Evolutionary conservation across 2,797 vertebrate species (phyloP).

Genomic region (Gallinago nigripennis): DNA sequence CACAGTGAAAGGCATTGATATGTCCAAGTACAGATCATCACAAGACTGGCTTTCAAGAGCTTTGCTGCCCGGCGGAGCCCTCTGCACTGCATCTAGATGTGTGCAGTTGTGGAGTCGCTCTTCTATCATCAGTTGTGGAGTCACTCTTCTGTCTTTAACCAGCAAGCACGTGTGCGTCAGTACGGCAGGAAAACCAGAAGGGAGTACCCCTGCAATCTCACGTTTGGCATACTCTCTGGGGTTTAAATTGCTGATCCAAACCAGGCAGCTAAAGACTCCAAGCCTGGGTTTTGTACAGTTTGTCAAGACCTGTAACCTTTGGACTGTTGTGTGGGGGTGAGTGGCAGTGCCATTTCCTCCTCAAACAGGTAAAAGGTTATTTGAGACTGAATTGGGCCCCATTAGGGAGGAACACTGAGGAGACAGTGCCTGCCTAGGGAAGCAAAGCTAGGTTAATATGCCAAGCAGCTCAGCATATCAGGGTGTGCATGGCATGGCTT

Average conservation of each 20-base stretch:
- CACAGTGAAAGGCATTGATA: neutral
- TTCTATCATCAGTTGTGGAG: neutral
- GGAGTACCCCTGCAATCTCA: neutral
- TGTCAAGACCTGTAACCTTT: neutral
- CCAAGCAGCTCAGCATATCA: neutral
- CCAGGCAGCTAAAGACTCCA: neutral
- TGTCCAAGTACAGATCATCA: neutral
- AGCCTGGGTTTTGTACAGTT: neutral
- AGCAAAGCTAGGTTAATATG: neutral
- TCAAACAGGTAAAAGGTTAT: neutral
- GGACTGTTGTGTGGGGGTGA: neutral
- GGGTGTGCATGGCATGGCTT: neutral
- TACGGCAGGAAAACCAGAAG: neutral
- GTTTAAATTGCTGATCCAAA: neutral
- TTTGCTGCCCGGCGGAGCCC: neutral
- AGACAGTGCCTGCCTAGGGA: neutral
- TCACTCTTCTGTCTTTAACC: neutral
- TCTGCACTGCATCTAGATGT: neutral
- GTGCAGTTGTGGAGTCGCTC: neutral
- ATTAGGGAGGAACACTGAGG: neutral
- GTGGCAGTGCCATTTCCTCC: neutral
- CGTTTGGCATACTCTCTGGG: neutral
- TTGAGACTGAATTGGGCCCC: neutral
- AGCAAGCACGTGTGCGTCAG: rapidly evolving
- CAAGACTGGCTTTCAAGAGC: neutral